Evolutionary conservation across 2,113 vertebrate species (phyloP).

Genomic region (Pogonocichla stellata): DNA sequence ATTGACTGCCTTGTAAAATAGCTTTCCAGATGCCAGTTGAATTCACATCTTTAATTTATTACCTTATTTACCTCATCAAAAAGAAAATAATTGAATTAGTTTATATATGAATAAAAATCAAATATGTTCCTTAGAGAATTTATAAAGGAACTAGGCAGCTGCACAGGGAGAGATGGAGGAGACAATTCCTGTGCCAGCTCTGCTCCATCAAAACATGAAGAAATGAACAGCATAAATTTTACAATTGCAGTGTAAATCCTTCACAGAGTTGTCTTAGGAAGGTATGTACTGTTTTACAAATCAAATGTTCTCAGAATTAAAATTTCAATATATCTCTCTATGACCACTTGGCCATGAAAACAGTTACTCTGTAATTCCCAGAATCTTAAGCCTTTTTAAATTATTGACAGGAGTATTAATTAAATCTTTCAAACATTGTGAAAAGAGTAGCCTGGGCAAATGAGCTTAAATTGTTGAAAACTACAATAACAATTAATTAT

Average conservation of each 20-base stretch:
- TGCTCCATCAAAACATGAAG: background rate
- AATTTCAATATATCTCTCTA: background rate
- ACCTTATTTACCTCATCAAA: background rate
- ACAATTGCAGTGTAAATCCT: background rate
- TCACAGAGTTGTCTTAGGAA: background rate
- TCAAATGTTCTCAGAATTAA: background rate
- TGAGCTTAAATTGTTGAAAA: conserved; percentile 18
- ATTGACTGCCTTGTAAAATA: background rate
- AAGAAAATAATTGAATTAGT: background rate
- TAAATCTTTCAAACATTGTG: background rate
- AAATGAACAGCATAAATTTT: background rate
- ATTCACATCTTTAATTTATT: background rate
- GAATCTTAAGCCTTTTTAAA: background rate
- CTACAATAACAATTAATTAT: background rate
- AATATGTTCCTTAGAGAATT: background rate
- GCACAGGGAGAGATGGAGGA: background rate
- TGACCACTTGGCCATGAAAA: background rate
- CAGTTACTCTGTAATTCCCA: background rate
- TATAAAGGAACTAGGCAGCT: background rate
- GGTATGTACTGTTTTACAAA: background rate
- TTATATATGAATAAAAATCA: background rate
- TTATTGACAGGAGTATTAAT: conserved; percentile 4
- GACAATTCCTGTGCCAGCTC: background rate
- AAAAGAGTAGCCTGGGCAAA: background rate
- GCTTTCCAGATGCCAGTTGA: background rate